These are phyloP conservation scores for Lamellibrachia satsuma DNA, from an alignment of 2,888 invertebrate genomes.

Conservation along the genomic window DNA sequence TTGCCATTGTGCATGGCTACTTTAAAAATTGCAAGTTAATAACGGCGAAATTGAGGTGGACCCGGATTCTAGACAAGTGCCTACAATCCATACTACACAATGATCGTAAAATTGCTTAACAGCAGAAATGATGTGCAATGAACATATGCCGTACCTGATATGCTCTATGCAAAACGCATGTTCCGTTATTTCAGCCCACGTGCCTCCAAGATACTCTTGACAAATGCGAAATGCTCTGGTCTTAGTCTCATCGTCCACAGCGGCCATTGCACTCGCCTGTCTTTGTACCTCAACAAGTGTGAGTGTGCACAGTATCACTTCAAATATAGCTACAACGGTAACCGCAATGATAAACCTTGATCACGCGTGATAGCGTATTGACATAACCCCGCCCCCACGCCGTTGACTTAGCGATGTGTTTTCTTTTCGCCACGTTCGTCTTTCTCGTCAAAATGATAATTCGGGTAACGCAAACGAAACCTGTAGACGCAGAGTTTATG, in stretches of 20 bases:
- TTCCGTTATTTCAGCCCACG: conserved; percentile 85
- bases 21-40: too few species aligned
- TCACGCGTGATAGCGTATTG: neutral
- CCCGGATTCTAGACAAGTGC: too few species aligned
- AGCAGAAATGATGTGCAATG: neutral
- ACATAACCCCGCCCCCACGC: neutral
- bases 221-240: conserved; percentile 83
- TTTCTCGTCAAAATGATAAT: neutral
- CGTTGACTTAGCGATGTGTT: neutral
- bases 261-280: neutral
- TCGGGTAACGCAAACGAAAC: neutral
- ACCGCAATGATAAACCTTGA: neutral
- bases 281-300: neutral
- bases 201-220: conserved; percentile 87
- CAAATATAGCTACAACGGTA: neutral
- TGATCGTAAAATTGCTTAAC: neutral
- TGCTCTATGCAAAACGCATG: conserved; percentile 71
- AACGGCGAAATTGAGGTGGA: too few species aligned
- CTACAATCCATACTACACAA: neutral
- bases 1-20: too few species aligned
- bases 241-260: conserved; percentile 31
- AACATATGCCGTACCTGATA: conserved; percentile 35
- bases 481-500: neutral
- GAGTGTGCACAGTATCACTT: neutral
- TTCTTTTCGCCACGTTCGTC: neutral